phyloP scores from a whole-genome alignment of 2,888 invertebrate species.

The Rhagium mordax region DNA sequence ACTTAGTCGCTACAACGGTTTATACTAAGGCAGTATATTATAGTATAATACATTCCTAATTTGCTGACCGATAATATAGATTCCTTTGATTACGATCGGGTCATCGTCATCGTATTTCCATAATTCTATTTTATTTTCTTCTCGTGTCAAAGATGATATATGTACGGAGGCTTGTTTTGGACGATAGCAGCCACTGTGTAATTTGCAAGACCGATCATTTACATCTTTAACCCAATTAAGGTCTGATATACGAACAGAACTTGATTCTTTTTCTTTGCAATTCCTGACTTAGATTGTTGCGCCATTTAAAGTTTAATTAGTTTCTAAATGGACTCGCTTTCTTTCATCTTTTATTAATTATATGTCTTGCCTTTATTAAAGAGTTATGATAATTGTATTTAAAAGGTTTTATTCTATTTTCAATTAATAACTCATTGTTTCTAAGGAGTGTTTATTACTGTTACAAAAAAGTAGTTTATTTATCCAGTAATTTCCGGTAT shows the following conservation, averaged over 20 bases:
- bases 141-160: constrained; percentile 53
- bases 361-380: constrained; percentile 24
- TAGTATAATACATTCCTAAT: constrained; percentile 30
- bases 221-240: constrained; percentile 58
- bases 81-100: constrained; percentile 38
- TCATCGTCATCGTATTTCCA: constrained; percentile 44
- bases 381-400: constrained; percentile 25
- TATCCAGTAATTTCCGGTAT: not conserved
- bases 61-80: constrained; percentile 34
- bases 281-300: constrained; percentile 47
- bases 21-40: constrained; percentile 36
- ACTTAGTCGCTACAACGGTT: constrained; percentile 21
- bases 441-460: not conserved
- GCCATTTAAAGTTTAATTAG: constrained; percentile 55
- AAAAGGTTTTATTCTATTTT: not conserved
- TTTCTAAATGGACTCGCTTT: constrained; percentile 51
- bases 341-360: constrained; percentile 53
- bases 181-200: constrained; percentile 54
- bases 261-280: constrained; percentile 37
- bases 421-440: constrained; percentile 1
- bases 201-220: constrained; percentile 56
- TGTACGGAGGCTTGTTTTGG: constrained; percentile 46
- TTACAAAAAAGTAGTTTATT: not conserved
- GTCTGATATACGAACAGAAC: constrained; percentile 45
- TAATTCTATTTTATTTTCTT: constrained; percentile 48